These are phyloP conservation scores for Elegia similella DNA, from an alignment of 2,888 invertebrate genomes.

Conservation along the genomic window DNA sequence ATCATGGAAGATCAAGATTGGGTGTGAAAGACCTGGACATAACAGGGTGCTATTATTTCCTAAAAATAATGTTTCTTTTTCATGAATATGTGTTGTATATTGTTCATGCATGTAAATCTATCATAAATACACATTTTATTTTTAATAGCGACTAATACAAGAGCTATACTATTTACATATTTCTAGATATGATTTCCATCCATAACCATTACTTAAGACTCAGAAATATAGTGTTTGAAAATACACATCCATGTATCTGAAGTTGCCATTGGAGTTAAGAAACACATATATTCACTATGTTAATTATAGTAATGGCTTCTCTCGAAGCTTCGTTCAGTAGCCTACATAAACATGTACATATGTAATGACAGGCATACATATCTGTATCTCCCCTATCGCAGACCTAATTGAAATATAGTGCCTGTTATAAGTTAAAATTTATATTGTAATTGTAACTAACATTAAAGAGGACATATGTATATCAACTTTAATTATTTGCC, in stretches of 20 bases:
- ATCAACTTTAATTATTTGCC: too few relatives aligned
- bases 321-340: not conserved
- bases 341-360: conserved; percentile 5
- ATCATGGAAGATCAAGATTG: too few relatives aligned
- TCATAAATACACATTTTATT: too few relatives aligned
- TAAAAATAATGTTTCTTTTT: too few relatives aligned
- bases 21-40: too few relatives aligned
- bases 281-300: conserved; percentile 2
- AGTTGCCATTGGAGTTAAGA: not conserved
- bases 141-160: too few relatives aligned
- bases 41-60: too few relatives aligned
- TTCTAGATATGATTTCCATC: not conserved
- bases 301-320: conserved; percentile 7
- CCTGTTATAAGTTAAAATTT: conserved; percentile 30
- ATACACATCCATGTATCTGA: not conserved
- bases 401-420: conserved; percentile 6
- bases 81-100: too few relatives aligned
- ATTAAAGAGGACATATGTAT: too few relatives aligned
- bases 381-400: conserved; percentile 1
- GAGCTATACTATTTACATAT: too few relatives aligned
- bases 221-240: not conserved
- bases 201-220: not conserved
- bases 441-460: conserved; percentile 23
- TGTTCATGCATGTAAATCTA: too few relatives aligned
- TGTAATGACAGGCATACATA: conserved; percentile 6